phyloP scores from a whole-genome alignment of 2,797 vertebrate species.

The Chromobotia macracanthus region DNA sequence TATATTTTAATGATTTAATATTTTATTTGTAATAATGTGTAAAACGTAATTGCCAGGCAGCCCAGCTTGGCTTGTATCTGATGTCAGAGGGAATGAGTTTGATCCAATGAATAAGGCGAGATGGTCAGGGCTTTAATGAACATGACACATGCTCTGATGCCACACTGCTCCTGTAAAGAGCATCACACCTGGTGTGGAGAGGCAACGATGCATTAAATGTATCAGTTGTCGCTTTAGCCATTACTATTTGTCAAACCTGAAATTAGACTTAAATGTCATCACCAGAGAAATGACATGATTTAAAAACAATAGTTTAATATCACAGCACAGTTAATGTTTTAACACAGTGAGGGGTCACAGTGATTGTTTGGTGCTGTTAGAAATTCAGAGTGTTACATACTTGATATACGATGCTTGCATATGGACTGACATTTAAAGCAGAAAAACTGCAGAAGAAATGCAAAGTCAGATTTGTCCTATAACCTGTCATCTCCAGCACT shows the following conservation, averaged over 20 bases:
- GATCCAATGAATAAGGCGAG: neutral
- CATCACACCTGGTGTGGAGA: slow-evolving; percentile 28
- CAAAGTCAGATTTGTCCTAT: neutral
- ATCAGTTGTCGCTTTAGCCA: slow-evolving; percentile 60
- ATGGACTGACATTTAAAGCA: neutral
- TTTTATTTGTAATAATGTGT: too few relatives aligned
- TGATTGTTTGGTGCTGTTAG: slow-evolving; percentile 34
- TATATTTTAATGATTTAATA: too few relatives aligned
- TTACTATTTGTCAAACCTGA: slow-evolving; percentile 55
- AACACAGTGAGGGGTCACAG: slow-evolving; percentile 43
- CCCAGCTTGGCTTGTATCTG: neutral
- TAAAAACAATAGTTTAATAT: slow-evolving; percentile 64
- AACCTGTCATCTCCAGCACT: neutral
- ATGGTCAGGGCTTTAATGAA: neutral
- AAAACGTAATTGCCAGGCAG: neutral
- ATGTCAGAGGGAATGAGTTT: slow-evolving; percentile 11
- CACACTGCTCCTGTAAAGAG: slow-evolving; percentile 12
- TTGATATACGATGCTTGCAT: slow-evolving; percentile 25
- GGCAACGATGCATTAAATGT: slow-evolving; percentile 53
- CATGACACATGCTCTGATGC: neutral
- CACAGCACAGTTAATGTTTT: slow-evolving; percentile 63
- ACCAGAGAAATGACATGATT: slow-evolving; percentile 62
- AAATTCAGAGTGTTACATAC: slow-evolving; percentile 31
- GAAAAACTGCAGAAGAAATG: neutral
- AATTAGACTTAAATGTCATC: slow-evolving; percentile 63